phyloP scores from a whole-genome alignment of 2,888 invertebrate genomes.

The Harpalus rubripes region DNA sequence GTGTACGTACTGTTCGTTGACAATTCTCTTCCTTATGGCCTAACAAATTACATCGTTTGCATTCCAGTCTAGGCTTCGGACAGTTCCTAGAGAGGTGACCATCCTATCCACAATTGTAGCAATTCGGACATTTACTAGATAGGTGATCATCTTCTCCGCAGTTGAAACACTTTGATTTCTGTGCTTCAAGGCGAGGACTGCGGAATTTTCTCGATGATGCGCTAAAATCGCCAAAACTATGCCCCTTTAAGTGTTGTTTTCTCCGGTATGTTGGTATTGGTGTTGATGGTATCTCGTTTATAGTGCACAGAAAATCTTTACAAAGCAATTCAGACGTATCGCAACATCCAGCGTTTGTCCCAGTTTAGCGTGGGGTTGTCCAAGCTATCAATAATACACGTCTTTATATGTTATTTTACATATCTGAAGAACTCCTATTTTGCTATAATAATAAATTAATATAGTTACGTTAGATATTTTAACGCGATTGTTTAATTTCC shows the following conservation, averaged over 20 bases:
- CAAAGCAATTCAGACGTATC: neutral
- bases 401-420: conserved; percentile 65
- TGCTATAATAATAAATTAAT: conserved; percentile 69
- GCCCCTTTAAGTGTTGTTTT: neutral
- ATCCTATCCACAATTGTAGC: neutral
- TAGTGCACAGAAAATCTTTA: conserved; percentile 2
- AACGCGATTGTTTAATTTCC: conserved; percentile 53
- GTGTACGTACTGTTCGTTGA: neutral
- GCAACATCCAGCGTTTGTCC: conserved; percentile 48
- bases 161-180: neutral
- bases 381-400: conserved; percentile 68
- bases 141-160: neutral
- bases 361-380: conserved; percentile 61
- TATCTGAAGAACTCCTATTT: conserved; percentile 69
- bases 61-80: neutral
- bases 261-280: neutral
- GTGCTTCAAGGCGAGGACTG: neutral
- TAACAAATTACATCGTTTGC: neutral
- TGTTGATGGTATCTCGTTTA: neutral
- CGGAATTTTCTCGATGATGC: neutral
- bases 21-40: neutral
- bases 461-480: conserved; percentile 67
- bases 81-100: conserved; percentile 8
- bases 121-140: neutral
- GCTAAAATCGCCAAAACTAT: neutral